These are phyloP conservation scores for Xenopus borealis DNA, from an alignment of 2,113 vertebrate genomes.

Conservation along the genomic window DNA sequence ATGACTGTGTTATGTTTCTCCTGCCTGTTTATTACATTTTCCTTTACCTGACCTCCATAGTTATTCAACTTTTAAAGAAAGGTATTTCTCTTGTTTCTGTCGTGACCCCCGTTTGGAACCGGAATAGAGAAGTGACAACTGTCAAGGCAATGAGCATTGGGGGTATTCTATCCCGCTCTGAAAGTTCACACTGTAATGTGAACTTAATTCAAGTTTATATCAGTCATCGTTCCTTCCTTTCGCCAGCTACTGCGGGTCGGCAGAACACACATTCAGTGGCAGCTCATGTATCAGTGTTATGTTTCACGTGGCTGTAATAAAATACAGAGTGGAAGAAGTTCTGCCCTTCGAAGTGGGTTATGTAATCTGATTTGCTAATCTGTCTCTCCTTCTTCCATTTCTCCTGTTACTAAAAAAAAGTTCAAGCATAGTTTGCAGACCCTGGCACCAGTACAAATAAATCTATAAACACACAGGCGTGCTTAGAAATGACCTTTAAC, in stretches of 20 bases:
- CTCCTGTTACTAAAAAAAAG: conserved; percentile 30
- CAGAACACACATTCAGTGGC: neutral
- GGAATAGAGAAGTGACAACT: neutral
- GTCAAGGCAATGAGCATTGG: neutral
- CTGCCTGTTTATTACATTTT: neutral
- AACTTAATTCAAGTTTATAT: conserved; percentile 19
- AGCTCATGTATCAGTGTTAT: conserved; percentile 30
- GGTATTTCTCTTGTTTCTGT: neutral
- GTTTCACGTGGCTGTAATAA: conserved; percentile 33
- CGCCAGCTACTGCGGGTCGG: conserved; percentile 6
- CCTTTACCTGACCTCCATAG: neutral
- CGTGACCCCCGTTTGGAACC: neutral
- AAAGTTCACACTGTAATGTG: conserved; percentile 15
- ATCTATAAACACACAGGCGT: too few relatives aligned
- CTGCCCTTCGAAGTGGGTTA: conserved; percentile 7
- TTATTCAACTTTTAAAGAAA: conserved; percentile 16
- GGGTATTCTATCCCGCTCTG: neutral
- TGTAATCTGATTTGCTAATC: conserved; percentile 31
- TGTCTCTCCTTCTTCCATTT: conserved; percentile 20
- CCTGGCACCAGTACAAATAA: too few relatives aligned
- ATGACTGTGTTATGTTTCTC: too few relatives aligned
- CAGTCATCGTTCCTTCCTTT: conserved; percentile 8
- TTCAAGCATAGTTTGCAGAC: conserved; percentile 18
- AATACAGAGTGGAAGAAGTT: conserved; percentile 18
- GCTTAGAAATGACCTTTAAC: too few relatives aligned